Percentiles rank a stretch among this genome's conserved stretches.
These are phyloP conservation scores for Liparis tanakae DNA, from an alignment of 2,797 vertebrate genomes.

Conservation along the genomic window DNA sequence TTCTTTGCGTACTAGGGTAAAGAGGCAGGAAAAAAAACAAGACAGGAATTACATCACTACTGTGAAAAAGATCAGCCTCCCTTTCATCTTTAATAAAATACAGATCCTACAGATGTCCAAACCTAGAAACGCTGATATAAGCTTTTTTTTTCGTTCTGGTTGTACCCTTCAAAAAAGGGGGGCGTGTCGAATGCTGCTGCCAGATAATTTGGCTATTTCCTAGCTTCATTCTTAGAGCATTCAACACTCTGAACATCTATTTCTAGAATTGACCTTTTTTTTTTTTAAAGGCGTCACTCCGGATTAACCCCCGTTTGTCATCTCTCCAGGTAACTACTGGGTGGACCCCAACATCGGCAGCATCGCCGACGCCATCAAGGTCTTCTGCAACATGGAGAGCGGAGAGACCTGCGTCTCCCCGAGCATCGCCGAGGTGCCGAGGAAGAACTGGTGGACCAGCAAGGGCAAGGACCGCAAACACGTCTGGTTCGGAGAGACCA, in stretches of 20 bases:
- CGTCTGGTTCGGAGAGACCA: constrained; percentile 95
- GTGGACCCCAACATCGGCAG: constrained; percentile 97
- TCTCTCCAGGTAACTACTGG: constrained; percentile 91
- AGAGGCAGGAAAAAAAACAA: no score
- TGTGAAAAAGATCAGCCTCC: background rate
- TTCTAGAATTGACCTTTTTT: background rate
- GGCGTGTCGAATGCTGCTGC: background rate
- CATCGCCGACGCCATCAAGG: constrained; percentile 94
- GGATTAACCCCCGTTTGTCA: background rate
- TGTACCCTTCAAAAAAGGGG: background rate
- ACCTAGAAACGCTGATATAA: background rate
- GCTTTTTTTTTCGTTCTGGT: background rate
- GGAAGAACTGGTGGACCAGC: constrained; percentile 98
- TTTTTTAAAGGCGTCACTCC: background rate
- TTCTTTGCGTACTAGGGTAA: no score
- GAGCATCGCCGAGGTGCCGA: constrained; percentile 88
- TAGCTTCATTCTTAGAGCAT: background rate
- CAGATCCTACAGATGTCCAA: background rate
- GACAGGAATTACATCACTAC: background rate
- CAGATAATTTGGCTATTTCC: background rate
- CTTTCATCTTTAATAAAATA: background rate
- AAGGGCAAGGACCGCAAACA: constrained; percentile 94
- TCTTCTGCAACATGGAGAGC: constrained; percentile 97
- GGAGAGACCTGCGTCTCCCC: constrained; percentile 96
- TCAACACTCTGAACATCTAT: background rate